Percentiles rank a stretch among this genome's conserved stretches.
Conservation (phyloP, 2,797 vertebrate species). For the Fundulus diaphanus region DNA sequence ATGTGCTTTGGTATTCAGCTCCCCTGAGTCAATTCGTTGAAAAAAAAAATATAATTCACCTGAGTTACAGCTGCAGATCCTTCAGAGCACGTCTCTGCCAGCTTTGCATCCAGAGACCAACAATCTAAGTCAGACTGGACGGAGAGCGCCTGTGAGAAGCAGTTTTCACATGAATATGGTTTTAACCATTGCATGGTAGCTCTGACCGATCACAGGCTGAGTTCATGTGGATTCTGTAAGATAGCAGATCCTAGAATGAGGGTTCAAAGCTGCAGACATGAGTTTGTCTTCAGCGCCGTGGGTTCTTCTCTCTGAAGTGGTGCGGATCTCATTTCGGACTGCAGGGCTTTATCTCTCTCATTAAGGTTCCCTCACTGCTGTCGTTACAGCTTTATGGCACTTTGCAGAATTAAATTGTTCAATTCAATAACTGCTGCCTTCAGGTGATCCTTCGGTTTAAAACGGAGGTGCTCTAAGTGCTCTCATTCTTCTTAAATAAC, state of each 20-base stretch:
- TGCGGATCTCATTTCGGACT: constrained; percentile 1
- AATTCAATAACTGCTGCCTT: constrained; percentile 14
- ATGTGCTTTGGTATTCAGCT: too few relatives aligned
- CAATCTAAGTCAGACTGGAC: too few relatives aligned
- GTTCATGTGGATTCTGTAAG: not conserved
- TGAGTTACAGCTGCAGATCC: too few relatives aligned
- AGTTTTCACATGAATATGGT: too few relatives aligned
- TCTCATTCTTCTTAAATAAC: not conserved
- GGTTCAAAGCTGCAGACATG: not conserved
- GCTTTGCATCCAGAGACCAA: not conserved
- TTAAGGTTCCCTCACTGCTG: constrained; percentile 1
- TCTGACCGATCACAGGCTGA: not conserved
- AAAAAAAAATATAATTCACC: too few relatives aligned
- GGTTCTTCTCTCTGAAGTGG: not conserved
- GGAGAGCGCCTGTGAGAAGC: too few relatives aligned
- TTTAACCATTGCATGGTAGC: too few relatives aligned
- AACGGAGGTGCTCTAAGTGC: not conserved
- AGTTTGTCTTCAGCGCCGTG: not conserved
- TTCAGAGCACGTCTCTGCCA: too few relatives aligned
- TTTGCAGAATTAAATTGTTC: constrained; percentile 24
- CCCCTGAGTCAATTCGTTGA: too few relatives aligned
- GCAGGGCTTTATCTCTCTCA: constrained; percentile 8
- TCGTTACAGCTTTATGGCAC: constrained; percentile 23
- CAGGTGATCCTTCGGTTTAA: constrained; percentile 2
- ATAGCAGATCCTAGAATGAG: not conserved